A percentile compares a stretch with the other conserved stretches of the same genome.
Evolutionary conservation across 2,888 invertebrate genomes (phyloP).

Genomic region (Phorcus lineatus): DNA sequence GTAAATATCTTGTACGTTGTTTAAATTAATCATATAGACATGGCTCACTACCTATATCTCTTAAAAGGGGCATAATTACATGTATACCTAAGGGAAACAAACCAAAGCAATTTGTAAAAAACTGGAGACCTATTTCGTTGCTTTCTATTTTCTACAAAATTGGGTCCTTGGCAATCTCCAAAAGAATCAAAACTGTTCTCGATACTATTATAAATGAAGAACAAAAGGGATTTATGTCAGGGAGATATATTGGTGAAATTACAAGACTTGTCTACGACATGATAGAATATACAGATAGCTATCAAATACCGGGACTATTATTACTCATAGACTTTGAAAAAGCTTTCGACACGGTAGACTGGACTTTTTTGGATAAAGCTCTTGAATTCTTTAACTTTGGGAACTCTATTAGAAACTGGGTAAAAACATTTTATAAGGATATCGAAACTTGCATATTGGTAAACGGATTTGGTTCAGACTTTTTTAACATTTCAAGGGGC

Average conservation of each 20-base stretch:
- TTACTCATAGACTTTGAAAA: conserved; percentile 14
- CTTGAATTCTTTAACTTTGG: conserved; percentile 9
- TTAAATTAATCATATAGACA: background rate
- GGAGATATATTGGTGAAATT: conserved; percentile 16
- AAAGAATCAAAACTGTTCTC: background rate
- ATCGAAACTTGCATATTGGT: background rate
- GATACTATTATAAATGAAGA: background rate
- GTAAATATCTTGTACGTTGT: background rate
- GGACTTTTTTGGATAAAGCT: background rate
- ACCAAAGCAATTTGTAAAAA: background rate
- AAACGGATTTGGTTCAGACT: background rate
- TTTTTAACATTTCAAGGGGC: background rate
- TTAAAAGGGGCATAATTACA: background rate
- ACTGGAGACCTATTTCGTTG: background rate
- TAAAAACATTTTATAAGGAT: background rate
- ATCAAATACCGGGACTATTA: background rate
- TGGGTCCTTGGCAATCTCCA: background rate
- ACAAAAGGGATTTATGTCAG: too few relatives aligned
- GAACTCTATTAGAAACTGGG: background rate
- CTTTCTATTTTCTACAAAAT: background rate
- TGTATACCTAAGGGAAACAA: background rate
- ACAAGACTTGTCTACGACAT: background rate
- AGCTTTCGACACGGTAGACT: background rate
- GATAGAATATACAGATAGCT: background rate
- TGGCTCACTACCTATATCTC: background rate